Evolutionary conservation across 1,140 invertebrate genomes (phyloP).

Genomic region (Ridgeia piscesae): DNA sequence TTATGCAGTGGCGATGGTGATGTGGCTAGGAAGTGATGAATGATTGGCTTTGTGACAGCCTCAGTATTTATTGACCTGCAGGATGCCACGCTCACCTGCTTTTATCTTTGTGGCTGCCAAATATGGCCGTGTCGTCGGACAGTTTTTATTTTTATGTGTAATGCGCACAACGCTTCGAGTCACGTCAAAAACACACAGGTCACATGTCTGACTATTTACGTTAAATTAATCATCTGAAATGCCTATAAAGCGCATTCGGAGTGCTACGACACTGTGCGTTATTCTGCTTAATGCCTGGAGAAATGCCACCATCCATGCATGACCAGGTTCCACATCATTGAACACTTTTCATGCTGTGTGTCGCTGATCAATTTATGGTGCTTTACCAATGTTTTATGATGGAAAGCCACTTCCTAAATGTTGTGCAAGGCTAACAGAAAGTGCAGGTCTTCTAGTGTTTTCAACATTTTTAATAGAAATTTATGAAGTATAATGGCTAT

Average conservation of each 20-base stretch:
- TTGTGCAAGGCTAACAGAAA: background rate
- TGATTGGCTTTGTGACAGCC: background rate
- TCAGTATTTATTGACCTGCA: background rate
- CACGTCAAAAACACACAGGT: background rate
- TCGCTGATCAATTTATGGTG: background rate
- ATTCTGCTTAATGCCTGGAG: background rate
- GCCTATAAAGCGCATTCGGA: background rate
- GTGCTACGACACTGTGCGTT: background rate
- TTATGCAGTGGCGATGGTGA: background rate
- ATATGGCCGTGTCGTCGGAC: background rate
- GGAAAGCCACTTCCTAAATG: background rate
- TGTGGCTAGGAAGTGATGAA: background rate
- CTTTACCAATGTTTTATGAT: background rate
- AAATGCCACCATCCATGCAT: background rate
- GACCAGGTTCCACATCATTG: background rate
- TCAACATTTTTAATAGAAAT: background rate
- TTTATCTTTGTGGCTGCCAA: background rate
- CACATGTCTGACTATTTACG: background rate
- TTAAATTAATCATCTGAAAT: background rate
- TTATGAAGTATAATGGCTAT: background rate
- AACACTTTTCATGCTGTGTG: background rate
- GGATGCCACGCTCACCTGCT: background rate
- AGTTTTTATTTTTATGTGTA: background rate
- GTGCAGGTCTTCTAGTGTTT: background rate
- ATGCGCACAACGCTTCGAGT: background rate